Base-by-base conservation (phyloP, 2,888 invertebrate genomes). In the Brachyopa scutellaris region DNA sequence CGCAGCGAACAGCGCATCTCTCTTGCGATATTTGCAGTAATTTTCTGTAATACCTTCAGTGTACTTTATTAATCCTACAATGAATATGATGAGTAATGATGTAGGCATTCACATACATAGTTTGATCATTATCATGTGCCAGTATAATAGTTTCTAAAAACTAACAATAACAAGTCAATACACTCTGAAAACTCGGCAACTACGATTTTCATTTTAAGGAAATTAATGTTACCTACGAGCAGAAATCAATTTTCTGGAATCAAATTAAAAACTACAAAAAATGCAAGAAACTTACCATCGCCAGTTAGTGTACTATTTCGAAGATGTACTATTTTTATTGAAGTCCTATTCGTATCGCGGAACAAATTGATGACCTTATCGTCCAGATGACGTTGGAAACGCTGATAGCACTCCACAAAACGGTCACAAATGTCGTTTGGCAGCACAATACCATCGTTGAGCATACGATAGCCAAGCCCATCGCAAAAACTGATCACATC, bases 321-420 rank as follows among this genome's bases (percentile, higher is more conserved):
- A 84, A 97, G 91, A 87, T 92, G 93, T 8, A 97, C 93, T 72
- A 93, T 91, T 86, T 94, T 93, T 49, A 97, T 90, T 66, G 94
- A 92, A 8, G 96, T 95, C 23, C 92, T 92, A 36, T 89, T 88
- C n/a, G 92, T 92, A 88, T 96, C 94, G 84, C 92, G 91, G 88
- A 96, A 96, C 85, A 96, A 91, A 85, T 93, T 92, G 8, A 95
- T 93, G 87, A 96, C 94, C 85, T 92, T 92, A 85, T 95, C 94
- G 87, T 94, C 93, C 11, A 95, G 88, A 21, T 92, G 91, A 53
- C 92, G 90, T 59, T 89, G 90, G 77, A 88, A 89, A 42, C 88
- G 88, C 85, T 91, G 91, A 86, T 89, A 90, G 79, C 88, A 86
- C 86, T 90, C 86, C 86, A 91, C 85, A 84, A 91, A 86, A 87